phyloP scores from a whole-genome alignment of 1,140 invertebrate genomes.

The Drosophila tropicalis region DNA sequence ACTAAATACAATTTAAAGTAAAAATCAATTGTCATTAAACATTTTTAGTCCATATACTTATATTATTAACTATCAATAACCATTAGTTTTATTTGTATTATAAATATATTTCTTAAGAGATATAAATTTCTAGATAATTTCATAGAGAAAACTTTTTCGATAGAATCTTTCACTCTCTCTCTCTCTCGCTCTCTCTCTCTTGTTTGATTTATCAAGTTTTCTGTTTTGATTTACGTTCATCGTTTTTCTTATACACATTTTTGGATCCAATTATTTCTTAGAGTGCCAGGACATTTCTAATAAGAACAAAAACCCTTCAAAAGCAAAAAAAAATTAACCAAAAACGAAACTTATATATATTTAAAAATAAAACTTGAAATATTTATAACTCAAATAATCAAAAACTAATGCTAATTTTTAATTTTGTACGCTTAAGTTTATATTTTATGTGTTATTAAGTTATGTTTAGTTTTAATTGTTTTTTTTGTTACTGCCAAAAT shows the following conservation, averaged over 20 bases:
- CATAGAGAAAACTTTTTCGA: no score
- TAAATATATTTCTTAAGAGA: no score
- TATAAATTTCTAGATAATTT: no score
- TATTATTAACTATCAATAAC: no score
- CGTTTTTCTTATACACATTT: slow-evolving; percentile 50
- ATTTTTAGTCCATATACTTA: no score
- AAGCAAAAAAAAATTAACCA: slow-evolving; percentile 29
- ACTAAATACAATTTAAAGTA: neutral
- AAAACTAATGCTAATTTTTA: slow-evolving; percentile 4
- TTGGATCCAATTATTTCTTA: slow-evolving; percentile 63
- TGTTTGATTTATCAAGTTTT: slow-evolving; percentile 40
- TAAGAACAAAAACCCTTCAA: slow-evolving; percentile 34
- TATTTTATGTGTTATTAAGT: slow-evolving; percentile 39
- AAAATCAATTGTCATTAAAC: no score
- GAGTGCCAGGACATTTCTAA: slow-evolving; percentile 82
- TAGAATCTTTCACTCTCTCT: neutral
- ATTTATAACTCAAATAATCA: slow-evolving; percentile 43
- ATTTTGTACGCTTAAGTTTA: slow-evolving; percentile 58
- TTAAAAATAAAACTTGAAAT: slow-evolving; percentile 37
- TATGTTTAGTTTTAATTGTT: neutral
- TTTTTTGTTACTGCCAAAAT: slow-evolving; percentile 22
- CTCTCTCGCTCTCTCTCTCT: neutral
- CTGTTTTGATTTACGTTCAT: neutral
- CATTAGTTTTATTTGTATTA: no score
- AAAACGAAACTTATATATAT: slow-evolving; percentile 38